These are phyloP conservation scores for Bovichtus diacanthus DNA, from an alignment of 2,797 vertebrate genomes.

Conservation along the genomic window DNA sequence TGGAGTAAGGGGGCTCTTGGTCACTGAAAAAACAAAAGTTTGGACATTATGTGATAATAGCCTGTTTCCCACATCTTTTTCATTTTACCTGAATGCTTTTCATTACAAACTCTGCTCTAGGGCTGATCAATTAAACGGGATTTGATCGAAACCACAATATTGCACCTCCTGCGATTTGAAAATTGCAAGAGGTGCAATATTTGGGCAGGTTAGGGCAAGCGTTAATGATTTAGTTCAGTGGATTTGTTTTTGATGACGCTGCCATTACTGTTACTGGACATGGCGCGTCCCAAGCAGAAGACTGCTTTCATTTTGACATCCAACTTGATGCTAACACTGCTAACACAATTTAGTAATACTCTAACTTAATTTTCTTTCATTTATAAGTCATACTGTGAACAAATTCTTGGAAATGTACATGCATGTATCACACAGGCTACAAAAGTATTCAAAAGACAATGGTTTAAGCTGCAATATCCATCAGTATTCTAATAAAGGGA, in stretches of 20 bases:
- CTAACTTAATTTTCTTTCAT: not conserved
- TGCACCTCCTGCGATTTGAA: no score
- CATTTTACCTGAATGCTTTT: not conserved
- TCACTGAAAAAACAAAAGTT: slow-evolving; percentile 90
- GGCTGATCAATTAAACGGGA: no score
- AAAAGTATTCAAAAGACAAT: not conserved
- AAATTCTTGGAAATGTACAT: not conserved
- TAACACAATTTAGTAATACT: not conserved
- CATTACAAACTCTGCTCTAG: not conserved
- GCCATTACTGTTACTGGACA: slow-evolving; percentile 1
- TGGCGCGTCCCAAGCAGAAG: not conserved
- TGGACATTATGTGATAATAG: not conserved
- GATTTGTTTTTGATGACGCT: slow-evolving; percentile 4
- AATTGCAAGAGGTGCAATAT: no score
- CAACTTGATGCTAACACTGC: slow-evolving; percentile 7
- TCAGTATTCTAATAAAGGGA: not conserved
- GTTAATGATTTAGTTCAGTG: slow-evolving; percentile 23
- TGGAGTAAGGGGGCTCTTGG: slow-evolving; percentile 99
- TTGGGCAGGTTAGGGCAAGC: not conserved
- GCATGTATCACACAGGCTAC: not conserved
- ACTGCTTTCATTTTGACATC: not conserved
- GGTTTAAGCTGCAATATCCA: not conserved
- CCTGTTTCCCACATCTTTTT: not conserved
- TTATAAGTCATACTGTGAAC: not conserved
- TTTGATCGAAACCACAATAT: no score